phyloP scores from a whole-genome alignment of 2,113 vertebrate genomes.

The Platycercus adscitus region DNA sequence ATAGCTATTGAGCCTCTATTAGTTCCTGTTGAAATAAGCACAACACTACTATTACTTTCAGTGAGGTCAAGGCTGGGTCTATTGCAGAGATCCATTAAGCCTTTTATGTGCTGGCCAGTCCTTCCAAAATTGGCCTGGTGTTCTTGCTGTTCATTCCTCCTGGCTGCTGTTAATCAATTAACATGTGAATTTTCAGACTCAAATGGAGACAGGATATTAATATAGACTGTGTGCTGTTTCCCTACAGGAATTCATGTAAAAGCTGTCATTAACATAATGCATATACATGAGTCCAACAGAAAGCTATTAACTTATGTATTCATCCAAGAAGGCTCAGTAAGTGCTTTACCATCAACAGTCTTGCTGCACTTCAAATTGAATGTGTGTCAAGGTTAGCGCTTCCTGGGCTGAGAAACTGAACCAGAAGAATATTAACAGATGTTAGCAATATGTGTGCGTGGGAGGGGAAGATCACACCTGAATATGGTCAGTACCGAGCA shows the following conservation, averaged over 20 bases:
- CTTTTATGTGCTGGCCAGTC: neutral
- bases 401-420: constrained; percentile 28
- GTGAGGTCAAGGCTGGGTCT: neutral
- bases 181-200: constrained; percentile 16
- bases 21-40: constrained; percentile 5
- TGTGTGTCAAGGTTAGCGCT: constrained; percentile 32
- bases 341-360: constrained; percentile 40
- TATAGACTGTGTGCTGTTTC: neutral
- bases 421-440: constrained; percentile 30
- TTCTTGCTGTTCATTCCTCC: constrained; percentile 9
- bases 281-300: constrained; percentile 52
- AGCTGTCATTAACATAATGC: constrained; percentile 56
- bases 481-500: neutral
- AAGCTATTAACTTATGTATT: constrained; percentile 37
- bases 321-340: constrained; percentile 29
- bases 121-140: neutral
- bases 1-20: neutral
- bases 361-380: constrained; percentile 27
- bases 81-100: neutral
- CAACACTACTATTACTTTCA: neutral
- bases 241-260: constrained; percentile 41
- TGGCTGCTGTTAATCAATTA: constrained; percentile 52
- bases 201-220: neutral
- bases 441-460: neutral
- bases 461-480: constrained; percentile 60